Evolutionary conservation across 2,797 vertebrate species (phyloP).

Genomic region (Loris lydekkerianus): DNA sequence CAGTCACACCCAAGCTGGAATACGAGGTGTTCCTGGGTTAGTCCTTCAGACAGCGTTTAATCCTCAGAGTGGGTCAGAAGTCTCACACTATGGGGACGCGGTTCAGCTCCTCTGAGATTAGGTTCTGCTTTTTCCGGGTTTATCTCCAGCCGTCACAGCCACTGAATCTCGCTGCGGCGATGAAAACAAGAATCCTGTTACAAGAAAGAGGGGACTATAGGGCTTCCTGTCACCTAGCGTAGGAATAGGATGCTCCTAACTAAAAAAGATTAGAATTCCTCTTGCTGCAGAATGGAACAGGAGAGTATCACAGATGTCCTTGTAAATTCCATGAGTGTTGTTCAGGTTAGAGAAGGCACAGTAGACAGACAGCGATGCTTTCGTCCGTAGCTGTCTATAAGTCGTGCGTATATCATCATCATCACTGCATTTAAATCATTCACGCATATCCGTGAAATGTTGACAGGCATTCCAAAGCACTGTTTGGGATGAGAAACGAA

Average conservation of each 20-base stretch:
- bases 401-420: neutral
- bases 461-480: neutral
- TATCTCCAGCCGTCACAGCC: neutral
- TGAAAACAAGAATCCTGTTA: neutral
- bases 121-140: neutral
- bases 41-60: neutral
- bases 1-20: neutral
- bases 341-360: constrained; percentile 17
- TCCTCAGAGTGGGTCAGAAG: neutral
- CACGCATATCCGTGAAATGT: neutral
- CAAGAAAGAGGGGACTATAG: neutral
- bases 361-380: neutral
- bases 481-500: neutral
- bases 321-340: neutral
- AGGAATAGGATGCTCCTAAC: neutral
- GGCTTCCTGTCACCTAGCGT: neutral
- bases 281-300: neutral
- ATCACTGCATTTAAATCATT: constrained; percentile 16
- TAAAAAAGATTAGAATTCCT: constrained; percentile 1
- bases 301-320: neutral
- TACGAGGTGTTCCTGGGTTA: neutral
- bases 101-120: neutral
- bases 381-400: neutral
- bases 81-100: neutral
- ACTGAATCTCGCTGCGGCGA: neutral